Conservation (phyloP, 2,888 invertebrate species). For the Neuroscelio doddi region DNA sequence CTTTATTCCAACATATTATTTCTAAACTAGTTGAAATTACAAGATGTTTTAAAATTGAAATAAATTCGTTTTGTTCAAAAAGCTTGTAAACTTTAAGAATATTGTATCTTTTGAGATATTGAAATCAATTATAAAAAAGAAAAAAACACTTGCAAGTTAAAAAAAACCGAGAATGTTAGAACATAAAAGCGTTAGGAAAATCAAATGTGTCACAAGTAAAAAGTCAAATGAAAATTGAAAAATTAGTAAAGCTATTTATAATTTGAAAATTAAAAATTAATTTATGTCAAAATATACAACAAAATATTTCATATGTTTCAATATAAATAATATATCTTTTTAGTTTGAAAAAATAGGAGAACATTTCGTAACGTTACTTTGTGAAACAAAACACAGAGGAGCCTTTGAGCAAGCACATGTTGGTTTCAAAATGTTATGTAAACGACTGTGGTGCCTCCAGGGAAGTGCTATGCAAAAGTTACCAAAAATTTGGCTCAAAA, state of each 20-base stretch:
- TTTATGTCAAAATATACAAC: background rate
- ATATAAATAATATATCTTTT: slow-evolving; percentile 17
- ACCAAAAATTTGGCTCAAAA: slow-evolving; percentile 79
- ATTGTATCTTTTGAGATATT: too few relatives aligned
- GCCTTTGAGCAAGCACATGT: slow-evolving; percentile 97
- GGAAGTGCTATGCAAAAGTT: slow-evolving; percentile 73
- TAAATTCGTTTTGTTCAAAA: too few relatives aligned
- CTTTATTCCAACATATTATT: too few relatives aligned
- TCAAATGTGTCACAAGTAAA: too few relatives aligned
- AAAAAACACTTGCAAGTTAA: too few relatives aligned
- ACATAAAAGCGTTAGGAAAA: too few relatives aligned
- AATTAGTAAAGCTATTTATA: background rate
- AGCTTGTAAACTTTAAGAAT: too few relatives aligned
- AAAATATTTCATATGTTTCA: slow-evolving; percentile 5
- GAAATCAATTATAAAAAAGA: too few relatives aligned
- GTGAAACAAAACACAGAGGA: slow-evolving; percentile 91
- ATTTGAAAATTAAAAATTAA: background rate
- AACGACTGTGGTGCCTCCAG: slow-evolving; percentile 77
- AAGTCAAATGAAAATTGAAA: background rate
- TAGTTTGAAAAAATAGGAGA: slow-evolving; percentile 78
- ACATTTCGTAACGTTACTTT: slow-evolving; percentile 79
- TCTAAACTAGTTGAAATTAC: too few relatives aligned
- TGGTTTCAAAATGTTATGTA: slow-evolving; percentile 86
- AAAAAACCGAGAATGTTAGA: too few relatives aligned
- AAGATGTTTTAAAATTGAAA: too few relatives aligned